These are phyloP conservation scores for Alexandromys fortis DNA, from an alignment of 2,113 vertebrate species.

Conservation along the genomic window DNA sequence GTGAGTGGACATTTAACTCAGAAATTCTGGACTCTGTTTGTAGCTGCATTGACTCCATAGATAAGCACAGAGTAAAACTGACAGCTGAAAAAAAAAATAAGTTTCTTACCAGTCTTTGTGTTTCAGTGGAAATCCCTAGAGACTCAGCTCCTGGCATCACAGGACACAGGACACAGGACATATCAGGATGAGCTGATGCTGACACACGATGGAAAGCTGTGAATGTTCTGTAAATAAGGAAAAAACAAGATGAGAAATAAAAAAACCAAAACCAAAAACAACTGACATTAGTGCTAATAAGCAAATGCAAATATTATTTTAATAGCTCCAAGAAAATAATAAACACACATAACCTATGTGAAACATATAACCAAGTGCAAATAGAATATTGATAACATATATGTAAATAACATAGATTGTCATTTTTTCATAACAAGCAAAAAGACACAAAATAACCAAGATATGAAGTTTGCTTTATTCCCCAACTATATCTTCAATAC, in stretches of 20 bases:
- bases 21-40: not conserved
- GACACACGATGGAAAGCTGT: not conserved
- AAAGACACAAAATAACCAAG: not conserved
- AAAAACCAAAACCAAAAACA: not conserved
- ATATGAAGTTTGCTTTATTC: not conserved
- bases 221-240: not conserved
- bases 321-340: not conserved
- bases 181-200: not conserved
- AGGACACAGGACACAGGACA: not conserved
- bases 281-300: not conserved
- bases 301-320: not conserved
- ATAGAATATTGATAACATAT: not conserved
- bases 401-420: not conserved
- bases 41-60: not conserved
- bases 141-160: not conserved
- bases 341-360: not conserved
- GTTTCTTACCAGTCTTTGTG: not conserved
- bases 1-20: not conserved
- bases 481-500: not conserved
- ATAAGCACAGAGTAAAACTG: not conserved
- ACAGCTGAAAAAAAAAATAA: not conserved
- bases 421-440: not conserved
- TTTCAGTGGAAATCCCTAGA: not conserved
- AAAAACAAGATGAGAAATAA: not conserved
- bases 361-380: no score